phyloP scores from a whole-genome alignment of 2,113 vertebrate species.

The Otis tarda region DNA sequence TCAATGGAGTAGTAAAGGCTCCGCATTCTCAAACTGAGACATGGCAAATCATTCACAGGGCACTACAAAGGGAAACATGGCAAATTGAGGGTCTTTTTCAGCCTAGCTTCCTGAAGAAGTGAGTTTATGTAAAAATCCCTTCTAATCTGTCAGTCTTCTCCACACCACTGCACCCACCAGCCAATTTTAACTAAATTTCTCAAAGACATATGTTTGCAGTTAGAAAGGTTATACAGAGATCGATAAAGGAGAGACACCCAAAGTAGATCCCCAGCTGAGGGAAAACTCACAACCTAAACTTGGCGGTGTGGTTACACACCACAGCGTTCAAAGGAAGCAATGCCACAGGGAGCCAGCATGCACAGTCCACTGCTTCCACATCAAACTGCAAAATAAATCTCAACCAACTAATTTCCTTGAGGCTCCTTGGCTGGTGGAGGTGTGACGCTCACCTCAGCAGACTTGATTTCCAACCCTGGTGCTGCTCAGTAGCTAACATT shows the following conservation, averaged over 20 bases:
- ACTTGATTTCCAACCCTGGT: neutral
- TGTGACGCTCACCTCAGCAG: neutral
- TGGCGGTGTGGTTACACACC: accelerated
- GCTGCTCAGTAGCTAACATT: constrained; percentile 34
- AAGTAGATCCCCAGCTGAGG: neutral
- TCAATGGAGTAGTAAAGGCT: neutral
- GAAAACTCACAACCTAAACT: neutral
- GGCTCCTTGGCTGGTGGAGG: neutral
- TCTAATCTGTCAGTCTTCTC: neutral
- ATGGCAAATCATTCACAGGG: neutral
- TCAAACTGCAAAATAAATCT: neutral
- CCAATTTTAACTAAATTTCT: neutral
- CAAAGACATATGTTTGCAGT: neutral
- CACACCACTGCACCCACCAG: neutral
- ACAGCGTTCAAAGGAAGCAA: neutral
- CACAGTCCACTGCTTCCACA: neutral
- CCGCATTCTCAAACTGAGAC: neutral
- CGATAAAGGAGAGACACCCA: neutral
- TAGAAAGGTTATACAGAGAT: neutral
- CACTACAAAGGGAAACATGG: neutral
- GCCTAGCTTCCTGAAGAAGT: neutral
- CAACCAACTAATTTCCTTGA: neutral
- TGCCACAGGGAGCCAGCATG: accelerated
- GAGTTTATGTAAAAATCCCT: neutral
- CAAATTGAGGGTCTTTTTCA: neutral